Percentiles rank a stretch among this genome's conserved stretches.
Conservation (phyloP, 1,140 invertebrate genomes). For the Metaphire vulgaris region DNA sequence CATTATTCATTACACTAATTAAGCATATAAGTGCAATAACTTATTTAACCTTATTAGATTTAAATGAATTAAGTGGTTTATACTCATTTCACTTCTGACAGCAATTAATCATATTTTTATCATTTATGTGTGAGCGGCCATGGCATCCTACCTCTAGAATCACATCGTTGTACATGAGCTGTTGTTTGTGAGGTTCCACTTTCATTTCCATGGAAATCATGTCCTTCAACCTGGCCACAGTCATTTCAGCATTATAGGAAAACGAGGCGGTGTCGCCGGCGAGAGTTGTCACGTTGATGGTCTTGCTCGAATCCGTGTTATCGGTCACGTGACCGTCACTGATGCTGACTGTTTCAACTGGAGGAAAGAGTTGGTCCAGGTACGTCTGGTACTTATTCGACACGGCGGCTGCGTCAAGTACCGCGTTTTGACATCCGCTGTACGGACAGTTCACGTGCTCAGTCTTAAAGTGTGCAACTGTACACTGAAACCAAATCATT, state of each 20-base stretch:
- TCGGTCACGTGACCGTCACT: not conserved
- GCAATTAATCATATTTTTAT: no score
- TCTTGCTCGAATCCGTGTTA: not conserved
- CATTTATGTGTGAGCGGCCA: no score
- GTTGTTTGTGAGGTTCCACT: conserved; percentile 20
- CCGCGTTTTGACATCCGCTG: not conserved
- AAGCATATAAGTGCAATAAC: no score
- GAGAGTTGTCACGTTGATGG: not conserved
- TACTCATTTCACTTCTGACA: no score
- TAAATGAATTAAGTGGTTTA: no score
- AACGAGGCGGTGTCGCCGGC: not conserved
- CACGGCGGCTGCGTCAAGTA: not conserved
- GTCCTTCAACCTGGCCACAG: conserved; percentile 24
- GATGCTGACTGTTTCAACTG: not conserved
- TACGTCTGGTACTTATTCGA: not conserved
- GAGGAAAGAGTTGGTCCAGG: not conserved
- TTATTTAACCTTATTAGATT: no score
- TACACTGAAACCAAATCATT: not conserved
- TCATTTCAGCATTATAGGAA: conserved; percentile 11
- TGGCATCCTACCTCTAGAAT: conserved; percentile 29
- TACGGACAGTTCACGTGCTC: not conserved
- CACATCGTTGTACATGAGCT: conserved; percentile 24
- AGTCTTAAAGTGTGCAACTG: not conserved
- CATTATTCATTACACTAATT: no score
- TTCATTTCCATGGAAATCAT: conserved; percentile 16